Conservation (phyloP, 2,113 vertebrate species). For the Pterocles orientalis region DNA sequence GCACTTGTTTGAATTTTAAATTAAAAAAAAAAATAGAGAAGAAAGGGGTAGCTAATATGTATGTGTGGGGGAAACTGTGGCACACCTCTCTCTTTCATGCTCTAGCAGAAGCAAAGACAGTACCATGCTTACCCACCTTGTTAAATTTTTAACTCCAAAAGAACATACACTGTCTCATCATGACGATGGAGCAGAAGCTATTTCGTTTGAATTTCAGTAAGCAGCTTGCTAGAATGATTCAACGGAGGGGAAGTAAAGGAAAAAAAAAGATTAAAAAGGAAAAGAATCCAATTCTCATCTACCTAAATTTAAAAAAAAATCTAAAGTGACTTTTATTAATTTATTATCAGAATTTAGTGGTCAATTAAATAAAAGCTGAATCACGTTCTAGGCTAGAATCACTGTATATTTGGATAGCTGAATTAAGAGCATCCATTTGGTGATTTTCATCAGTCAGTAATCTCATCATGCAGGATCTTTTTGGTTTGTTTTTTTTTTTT, state of each 20-base stretch:
- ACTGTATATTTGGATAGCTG: background rate
- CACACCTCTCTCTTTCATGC: background rate
- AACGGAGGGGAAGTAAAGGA: background rate
- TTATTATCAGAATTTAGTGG: background rate
- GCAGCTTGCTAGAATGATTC: background rate
- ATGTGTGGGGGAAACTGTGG: background rate
- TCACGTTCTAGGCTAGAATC: background rate
- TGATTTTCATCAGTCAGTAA: background rate
- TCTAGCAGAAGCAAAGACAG: background rate
- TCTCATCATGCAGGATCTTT: fast-evolving
- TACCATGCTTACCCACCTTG: fast-evolving
- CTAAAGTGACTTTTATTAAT: background rate
- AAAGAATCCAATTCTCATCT: background rate
- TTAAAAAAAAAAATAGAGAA: background rate
- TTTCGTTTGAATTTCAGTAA: background rate
- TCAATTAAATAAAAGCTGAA: background rate
- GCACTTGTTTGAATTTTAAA: background rate
- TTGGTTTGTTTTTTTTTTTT: no score
- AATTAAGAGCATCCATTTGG: background rate
- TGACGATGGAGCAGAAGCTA: background rate
- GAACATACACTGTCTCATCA: background rate
- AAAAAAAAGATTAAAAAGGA: background rate
- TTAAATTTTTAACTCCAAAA: background rate
- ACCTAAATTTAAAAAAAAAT: background rate
- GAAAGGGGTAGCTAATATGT: background rate